phyloP scores from a whole-genome alignment of 2,888 invertebrate species.

The Aleiodes testaceus region DNA sequence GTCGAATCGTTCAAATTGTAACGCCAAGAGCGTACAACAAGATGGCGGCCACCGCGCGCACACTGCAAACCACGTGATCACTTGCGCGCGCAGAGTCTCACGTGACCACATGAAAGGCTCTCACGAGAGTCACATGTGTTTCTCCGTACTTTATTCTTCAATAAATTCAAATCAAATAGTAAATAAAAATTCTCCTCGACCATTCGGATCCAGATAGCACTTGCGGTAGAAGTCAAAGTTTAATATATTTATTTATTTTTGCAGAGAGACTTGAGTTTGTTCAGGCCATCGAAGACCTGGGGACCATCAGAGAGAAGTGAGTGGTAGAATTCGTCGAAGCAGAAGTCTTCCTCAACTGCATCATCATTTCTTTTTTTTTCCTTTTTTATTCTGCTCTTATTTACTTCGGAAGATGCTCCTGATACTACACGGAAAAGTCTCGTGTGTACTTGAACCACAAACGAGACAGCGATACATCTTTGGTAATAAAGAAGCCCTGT shows the following conservation, averaged over 20 bases:
- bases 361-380: background rate
- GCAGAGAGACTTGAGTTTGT: slow-evolving; percentile 59
- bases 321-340: slow-evolving; percentile 27
- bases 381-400: background rate
- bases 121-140: too few relatives aligned
- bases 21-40: too few relatives aligned
- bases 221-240: background rate
- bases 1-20: too few relatives aligned
- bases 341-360: slow-evolving; percentile 39
- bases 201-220: background rate
- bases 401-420: background rate
- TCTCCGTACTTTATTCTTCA: too few relatives aligned
- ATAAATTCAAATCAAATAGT: too few relatives aligned
- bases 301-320: slow-evolving; percentile 55
- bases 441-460: slow-evolving; percentile 26
- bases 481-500: slow-evolving; percentile 42
- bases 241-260: slow-evolving; percentile 46
- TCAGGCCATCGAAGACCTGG: slow-evolving; percentile 59
- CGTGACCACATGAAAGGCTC: too few relatives aligned
- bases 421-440: slow-evolving; percentile 9
- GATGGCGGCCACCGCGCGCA: too few relatives aligned
- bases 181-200: too few relatives aligned
- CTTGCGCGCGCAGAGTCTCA: too few relatives aligned
- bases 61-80: too few relatives aligned
- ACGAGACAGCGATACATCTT: slow-evolving; percentile 32